Base-by-base conservation (phyloP, 2,113 vertebrate genomes). In the Terrapene triunguis region DNA sequence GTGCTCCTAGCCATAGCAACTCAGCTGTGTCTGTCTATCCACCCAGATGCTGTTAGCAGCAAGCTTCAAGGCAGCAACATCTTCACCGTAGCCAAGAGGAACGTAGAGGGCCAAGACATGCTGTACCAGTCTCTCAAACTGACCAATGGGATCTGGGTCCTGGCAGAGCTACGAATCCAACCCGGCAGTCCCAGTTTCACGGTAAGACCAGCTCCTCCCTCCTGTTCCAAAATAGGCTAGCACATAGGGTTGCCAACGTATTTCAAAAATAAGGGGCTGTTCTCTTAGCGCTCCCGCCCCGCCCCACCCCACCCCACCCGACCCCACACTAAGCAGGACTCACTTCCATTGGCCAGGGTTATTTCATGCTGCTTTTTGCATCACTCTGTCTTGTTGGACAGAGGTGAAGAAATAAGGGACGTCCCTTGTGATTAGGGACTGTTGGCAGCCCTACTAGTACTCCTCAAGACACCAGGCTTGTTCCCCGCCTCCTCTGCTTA, bases 41-140 rank as follows among this genome's bases (percentile, higher is more conserved):
- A 0, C 21, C 0, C 98, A 99, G 99, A 99, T 65, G 98, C 98
- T 0, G 98, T 98, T 25, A 99, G 98, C 96, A 99, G 96, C 98
- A 99, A 99, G 95, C 99, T 99, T 55, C 99, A 99, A 94, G 98
- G 98, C 93, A 99, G 99, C 98, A 99, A 99, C 97, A 98, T 99
- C 95, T 99, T 99, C 98, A 99, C 99, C 80, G 98, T 99, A 0
- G 99, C 99, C 92, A 99, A 99, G 98, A 98, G 99, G 81, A 99
- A 99, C 0, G 99, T 99, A 95, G 99, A 99, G 48, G 98, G 99
- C 44, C 99, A 99, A 96, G 99, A 99, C 98, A 99, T 99, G 99
- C 98, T 99, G n/a, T 99, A 99, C 98, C 99, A 99, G 97, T 99
- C 99, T 74, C 98, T 99, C 95, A 99, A 99, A 94, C 98, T 99